Conservation (phyloP, 2,113 vertebrate genomes). For the Dolichotis patagonum region DNA sequence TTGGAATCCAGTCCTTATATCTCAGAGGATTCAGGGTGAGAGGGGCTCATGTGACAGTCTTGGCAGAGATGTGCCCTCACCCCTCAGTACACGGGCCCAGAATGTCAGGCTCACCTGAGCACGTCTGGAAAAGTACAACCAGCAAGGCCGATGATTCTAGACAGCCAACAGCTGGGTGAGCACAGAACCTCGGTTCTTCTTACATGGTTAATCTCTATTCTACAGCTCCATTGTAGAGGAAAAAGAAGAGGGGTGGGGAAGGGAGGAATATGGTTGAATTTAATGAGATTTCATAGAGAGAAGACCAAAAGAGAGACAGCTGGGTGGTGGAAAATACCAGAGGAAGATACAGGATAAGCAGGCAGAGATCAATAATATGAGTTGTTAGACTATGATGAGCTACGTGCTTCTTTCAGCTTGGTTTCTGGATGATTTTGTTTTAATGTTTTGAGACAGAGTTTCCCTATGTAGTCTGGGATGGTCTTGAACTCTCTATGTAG, state of each 20-base stretch:
- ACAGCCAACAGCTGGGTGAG: not conserved
- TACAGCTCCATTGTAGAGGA: not conserved
- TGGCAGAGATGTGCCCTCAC: accelerated
- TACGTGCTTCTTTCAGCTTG: not conserved
- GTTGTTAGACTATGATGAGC: not conserved
- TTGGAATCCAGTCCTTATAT: not conserved
- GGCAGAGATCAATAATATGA: not conserved
- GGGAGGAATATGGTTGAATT: not conserved
- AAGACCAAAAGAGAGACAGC: not conserved
- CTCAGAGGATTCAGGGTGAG: not conserved
- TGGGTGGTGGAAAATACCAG: not conserved
- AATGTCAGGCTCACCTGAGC: not conserved
- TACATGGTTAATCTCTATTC: not conserved
- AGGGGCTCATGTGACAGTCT: no score
- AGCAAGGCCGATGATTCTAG: not conserved
- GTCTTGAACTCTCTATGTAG: no score
- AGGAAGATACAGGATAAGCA: not conserved
- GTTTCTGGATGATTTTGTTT: not conserved
- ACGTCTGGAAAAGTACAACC: not conserved
- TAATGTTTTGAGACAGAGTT: not conserved
- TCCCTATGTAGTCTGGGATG: not conserved
- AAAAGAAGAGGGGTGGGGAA: not conserved
- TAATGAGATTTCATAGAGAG: not conserved
- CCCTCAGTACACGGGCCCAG: not conserved
- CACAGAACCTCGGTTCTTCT: not conserved